Evolutionary conservation across 2,113 vertebrate genomes (phyloP), one percentile per base, ranked within the genome.

Genomic region (Geococcyx californianus): DNA sequence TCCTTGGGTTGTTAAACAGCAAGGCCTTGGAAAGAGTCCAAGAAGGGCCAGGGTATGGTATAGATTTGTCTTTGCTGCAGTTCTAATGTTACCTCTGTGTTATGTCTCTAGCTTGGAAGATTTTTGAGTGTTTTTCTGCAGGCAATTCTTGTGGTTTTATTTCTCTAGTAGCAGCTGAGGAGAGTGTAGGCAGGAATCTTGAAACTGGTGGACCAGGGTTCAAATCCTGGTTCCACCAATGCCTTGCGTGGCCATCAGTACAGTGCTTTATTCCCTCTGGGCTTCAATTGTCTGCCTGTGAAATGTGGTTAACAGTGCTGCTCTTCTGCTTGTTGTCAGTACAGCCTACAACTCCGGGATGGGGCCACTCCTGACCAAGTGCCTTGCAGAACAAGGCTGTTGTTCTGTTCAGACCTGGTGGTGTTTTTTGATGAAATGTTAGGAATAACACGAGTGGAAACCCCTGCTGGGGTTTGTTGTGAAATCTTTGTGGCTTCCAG

Each of bases 41-140:
- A 1, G 51, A 59, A 70, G 9, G 52, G 52, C 49, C 31, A 31
- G 87, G 58, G 19, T 77, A 26, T 86, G 91, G 84, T 82, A 49
- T 17, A 69, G 91, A 60, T 93, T 69, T 85, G 73, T 80, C 66
- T 89, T 90, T 77, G 40, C 66, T 87, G 76, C 49, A 84, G 17
- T 54, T 64, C 25, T 18, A 17, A 52, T 38, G 31, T 25, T 72
- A 73, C 16, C 28, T 86, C 59, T 86, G 77, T 68, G 47, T 55
- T 87, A 7, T 14, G 20, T 89, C 86, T 87, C 40, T 6, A 42
- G 49, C n/a, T n/a, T 62, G 69, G 72, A 93, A 34, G 86, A 78
- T 58, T n/a, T n/a, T 11, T 12, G 44, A 49, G 45, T 29, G 28
- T 1, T 75, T 59, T 60, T 67, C 31, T 90, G 69, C 52, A 84